These are phyloP conservation scores for Nerophis ophidion DNA, from an alignment of 2,113 vertebrate genomes.

Conservation along the genomic window DNA sequence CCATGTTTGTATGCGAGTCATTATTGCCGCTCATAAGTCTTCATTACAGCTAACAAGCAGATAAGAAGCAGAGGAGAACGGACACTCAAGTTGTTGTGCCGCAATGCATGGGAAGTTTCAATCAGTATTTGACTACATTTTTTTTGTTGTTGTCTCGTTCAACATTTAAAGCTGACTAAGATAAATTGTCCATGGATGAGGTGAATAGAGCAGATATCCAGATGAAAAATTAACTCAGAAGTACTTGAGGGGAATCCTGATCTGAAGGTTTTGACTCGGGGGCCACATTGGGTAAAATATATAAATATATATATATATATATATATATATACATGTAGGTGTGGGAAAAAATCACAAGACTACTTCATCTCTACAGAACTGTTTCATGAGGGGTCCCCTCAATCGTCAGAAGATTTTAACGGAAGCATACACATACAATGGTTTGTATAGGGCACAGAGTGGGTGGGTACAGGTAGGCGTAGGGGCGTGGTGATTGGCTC, in stretches of 20 bases:
- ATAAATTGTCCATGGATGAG: conserved; percentile 14
- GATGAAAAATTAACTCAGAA: conserved; percentile 2
- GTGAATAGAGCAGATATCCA: background rate
- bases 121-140: background rate
- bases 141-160: conserved; percentile 29
- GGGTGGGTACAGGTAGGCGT: too few relatives aligned
- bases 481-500: too few relatives aligned
- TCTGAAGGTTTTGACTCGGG: too few relatives aligned
- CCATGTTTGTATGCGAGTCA: conserved; percentile 43
- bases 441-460: too few relatives aligned
- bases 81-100: conserved; percentile 23
- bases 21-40: conserved; percentile 47
- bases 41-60: conserved; percentile 50
- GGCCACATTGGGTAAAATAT: too few relatives aligned
- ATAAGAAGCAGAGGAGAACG: conserved; percentile 23
- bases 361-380: too few relatives aligned
- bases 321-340: too few relatives aligned
- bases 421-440: too few relatives aligned
- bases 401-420: too few relatives aligned
- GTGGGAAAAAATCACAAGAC: too few relatives aligned
- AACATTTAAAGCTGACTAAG: conserved; percentile 8
- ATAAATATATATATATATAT: too few relatives aligned
- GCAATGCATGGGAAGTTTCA: conserved; percentile 20
- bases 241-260: background rate
- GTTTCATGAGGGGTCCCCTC: too few relatives aligned